These are phyloP conservation scores for Formicarius rufipectus DNA, from an alignment of 2,113 vertebrate species.

Conservation along the genomic window DNA sequence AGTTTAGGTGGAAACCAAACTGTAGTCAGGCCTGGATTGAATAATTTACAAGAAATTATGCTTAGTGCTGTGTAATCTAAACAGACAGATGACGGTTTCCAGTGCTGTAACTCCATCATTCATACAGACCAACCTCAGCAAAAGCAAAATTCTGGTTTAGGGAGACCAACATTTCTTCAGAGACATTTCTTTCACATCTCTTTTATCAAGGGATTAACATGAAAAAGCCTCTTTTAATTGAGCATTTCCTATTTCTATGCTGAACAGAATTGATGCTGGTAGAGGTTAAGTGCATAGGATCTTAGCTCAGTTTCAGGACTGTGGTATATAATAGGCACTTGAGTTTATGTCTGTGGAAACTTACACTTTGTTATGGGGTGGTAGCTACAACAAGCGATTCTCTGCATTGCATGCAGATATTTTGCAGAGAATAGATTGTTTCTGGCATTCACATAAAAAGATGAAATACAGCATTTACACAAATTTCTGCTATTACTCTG, in stretches of 20 bases:
- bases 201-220: not conserved
- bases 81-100: not conserved
- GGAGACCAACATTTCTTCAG: not conserved
- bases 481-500: not conserved
- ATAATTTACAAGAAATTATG: not conserved
- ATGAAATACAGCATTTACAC: not conserved
- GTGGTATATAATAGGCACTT: not conserved
- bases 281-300: not conserved
- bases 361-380: not conserved
- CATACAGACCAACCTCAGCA: not conserved
- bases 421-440: not conserved
- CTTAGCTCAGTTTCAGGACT: not conserved
- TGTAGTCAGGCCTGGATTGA: not conserved
- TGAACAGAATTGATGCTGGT: not conserved
- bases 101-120: not conserved
- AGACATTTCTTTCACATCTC: not conserved
- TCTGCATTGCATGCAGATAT: not conserved
- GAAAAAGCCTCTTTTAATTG: not conserved
- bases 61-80: not conserved
- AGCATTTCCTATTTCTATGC: not conserved
- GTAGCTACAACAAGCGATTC: not conserved
- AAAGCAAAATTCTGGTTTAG: not conserved
- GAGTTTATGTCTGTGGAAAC: not conserved
- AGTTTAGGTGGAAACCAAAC: not conserved
- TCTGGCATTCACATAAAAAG: not conserved